Percentiles rank a stretch among this genome's conserved stretches.
These are phyloP conservation scores for Orthosia gracilis DNA, from an alignment of 2,888 invertebrate species.

Conservation along the genomic window DNA sequence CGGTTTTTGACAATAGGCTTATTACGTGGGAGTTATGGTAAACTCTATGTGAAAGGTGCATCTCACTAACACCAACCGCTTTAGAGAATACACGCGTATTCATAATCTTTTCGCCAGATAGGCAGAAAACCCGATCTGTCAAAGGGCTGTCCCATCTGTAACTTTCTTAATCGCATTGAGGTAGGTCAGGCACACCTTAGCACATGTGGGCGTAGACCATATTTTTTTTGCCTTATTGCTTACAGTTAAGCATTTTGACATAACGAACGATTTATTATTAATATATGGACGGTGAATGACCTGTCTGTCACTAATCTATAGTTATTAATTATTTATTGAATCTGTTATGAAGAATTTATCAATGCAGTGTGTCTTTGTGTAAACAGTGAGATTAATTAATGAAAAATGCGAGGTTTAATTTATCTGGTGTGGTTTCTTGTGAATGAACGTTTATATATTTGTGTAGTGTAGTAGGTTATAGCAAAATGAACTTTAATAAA, in stretches of 20 bases:
- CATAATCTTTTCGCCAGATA: background rate
- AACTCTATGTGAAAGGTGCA: too few species aligned
- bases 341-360: constrained; percentile 25
- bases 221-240: constrained; percentile 47
- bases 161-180: constrained; percentile 65
- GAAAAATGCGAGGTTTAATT: constrained; percentile 22
- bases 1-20: too few species aligned
- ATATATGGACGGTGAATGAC: constrained; percentile 50
- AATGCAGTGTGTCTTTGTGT: constrained; percentile 1
- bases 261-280: constrained; percentile 31
- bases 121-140: constrained; percentile 22
- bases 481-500: background rate
- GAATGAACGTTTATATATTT: constrained; percentile 7
- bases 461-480: background rate
- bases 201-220: constrained; percentile 48
- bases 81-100: background rate
- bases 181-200: constrained; percentile 72
- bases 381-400: constrained; percentile 24
- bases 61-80: too few species aligned
- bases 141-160: constrained; percentile 33
- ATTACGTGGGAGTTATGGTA: too few species aligned
- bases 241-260: constrained; percentile 24
- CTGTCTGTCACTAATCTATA: constrained; percentile 33
- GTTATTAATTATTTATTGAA: constrained; percentile 11
- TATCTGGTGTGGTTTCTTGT: constrained; percentile 1